A percentile compares a stretch with the other conserved stretches of the same genome.
These are phyloP conservation scores for Acanthopagrus latus DNA, from an alignment of 2,797 vertebrate species.

Conservation along the genomic window DNA sequence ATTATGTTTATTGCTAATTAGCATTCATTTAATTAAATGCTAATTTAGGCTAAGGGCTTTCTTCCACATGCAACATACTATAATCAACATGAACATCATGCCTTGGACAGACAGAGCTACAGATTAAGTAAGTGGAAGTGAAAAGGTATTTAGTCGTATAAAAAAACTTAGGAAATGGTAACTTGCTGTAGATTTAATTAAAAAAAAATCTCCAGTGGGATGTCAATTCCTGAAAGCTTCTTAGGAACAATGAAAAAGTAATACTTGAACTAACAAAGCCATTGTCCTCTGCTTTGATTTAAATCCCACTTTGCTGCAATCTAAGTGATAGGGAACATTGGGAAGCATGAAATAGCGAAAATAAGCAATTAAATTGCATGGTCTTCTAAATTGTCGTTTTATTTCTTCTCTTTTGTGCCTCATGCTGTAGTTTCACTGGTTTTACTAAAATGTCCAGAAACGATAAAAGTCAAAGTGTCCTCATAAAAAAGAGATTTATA, in stretches of 20 bases:
- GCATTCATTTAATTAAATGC: too few relatives aligned
- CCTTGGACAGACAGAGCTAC: neutral
- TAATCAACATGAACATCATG: neutral
- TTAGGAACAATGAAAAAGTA: neutral
- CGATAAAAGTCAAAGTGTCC: neutral
- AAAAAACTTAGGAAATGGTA: neutral
- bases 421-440: neutral
- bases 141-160: neutral
- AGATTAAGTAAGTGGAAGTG: neutral
- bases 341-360: neutral
- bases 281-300: neutral
- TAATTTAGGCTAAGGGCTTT: neutral
- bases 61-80: too few relatives aligned
- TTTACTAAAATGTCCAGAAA: neutral
- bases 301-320: neutral
- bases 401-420: neutral
- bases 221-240: neutral
- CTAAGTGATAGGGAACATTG: neutral
- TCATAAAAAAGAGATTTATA: constrained; percentile 2
- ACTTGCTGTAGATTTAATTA: neutral
- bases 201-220: neutral
- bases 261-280: too few relatives aligned
- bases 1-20: too few relatives aligned
- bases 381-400: neutral
- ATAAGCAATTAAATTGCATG: neutral